These are phyloP conservation scores for Zaprionus lineosus DNA, from an alignment of 2,888 invertebrate species.

Conservation along the genomic window DNA sequence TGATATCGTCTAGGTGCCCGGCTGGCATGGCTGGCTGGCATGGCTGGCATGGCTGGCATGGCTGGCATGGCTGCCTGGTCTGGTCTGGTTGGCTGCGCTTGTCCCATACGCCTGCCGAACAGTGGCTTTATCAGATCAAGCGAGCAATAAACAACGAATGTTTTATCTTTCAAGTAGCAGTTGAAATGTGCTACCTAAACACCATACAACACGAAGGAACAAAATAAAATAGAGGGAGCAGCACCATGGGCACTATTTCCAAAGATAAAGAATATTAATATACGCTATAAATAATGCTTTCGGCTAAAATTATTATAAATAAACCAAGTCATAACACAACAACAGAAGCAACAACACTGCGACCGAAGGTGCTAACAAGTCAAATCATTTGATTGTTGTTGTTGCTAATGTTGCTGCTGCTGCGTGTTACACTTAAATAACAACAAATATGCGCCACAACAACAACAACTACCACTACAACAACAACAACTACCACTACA, in stretches of 20 bases:
- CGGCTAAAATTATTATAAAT: slow-evolving; percentile 70
- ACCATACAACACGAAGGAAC: slow-evolving; percentile 23
- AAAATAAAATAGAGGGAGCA: no score
- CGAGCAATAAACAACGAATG: slow-evolving; percentile 78
- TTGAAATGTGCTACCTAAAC: slow-evolving; percentile 78
- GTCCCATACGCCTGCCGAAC: slow-evolving; percentile 70
- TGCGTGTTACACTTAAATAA: slow-evolving; percentile 60
- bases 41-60: not conserved
- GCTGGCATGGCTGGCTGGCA: slow-evolving; percentile 1
- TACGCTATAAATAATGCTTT: slow-evolving; percentile 79
- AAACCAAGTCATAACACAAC: slow-evolving; percentile 65
- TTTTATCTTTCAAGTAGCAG: slow-evolving; percentile 82
- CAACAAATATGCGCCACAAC: no score
- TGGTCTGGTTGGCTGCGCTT: slow-evolving; percentile 42
- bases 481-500: not conserved
- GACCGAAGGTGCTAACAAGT: slow-evolving; percentile 62
- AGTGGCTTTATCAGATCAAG: slow-evolving; percentile 81
- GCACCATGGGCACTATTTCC: slow-evolving; percentile 57
- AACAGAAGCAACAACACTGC: slow-evolving; percentile 34
- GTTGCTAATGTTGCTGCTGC: slow-evolving; percentile 43
- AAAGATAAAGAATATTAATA: slow-evolving; percentile 82
- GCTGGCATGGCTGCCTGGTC: slow-evolving; percentile 11
- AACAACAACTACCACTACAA: slow-evolving; percentile 28
- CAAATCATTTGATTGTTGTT: slow-evolving; percentile 51
- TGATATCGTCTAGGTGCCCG: slow-evolving; percentile 67